These are phyloP conservation scores for Lasioglossum marginatum DNA, from an alignment of 2,888 invertebrate genomes.

Conservation along the genomic window DNA sequence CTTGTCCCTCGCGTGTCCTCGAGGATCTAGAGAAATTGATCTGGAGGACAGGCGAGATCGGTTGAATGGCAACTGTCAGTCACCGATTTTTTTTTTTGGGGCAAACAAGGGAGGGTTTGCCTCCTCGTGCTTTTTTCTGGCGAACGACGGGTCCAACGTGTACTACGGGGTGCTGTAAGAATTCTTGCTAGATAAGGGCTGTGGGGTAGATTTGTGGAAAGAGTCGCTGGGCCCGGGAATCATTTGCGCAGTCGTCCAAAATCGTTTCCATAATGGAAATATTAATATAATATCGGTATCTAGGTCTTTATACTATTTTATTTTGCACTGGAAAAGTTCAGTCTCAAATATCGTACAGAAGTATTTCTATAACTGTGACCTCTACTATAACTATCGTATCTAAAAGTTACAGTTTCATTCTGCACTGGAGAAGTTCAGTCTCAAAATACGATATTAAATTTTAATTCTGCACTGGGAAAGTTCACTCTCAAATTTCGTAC, in stretches of 20 bases:
- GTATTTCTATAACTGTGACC: too few species aligned
- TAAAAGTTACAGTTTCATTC: too few species aligned
- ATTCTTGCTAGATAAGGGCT: slow-evolving; percentile 58
- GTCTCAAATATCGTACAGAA: background rate
- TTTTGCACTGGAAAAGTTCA: too few species aligned
- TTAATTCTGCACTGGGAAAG: too few species aligned
- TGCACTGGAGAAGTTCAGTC: too few species aligned
- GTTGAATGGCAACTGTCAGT: slow-evolving; percentile 26
- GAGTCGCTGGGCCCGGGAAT: slow-evolving; percentile 5
- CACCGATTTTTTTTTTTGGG: slow-evolving; percentile 33
- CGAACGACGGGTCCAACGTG: slow-evolving; percentile 66
- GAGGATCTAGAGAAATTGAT: background rate
- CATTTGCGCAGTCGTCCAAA: background rate
- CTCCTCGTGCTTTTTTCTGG: slow-evolving; percentile 63
- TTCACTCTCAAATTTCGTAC: too few species aligned
- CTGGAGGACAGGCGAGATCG: slow-evolving; percentile 16
- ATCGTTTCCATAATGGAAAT: too few species aligned
- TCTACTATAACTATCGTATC: too few species aligned
- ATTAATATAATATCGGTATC: too few species aligned
- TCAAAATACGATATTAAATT: too few species aligned
- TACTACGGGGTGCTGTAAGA: slow-evolving; percentile 71
- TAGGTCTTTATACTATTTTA: background rate
- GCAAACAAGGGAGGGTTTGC: slow-evolving; percentile 33
- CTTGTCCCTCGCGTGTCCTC: slow-evolving; percentile 6
- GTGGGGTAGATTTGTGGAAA: slow-evolving; percentile 26